Evolutionary conservation across 2,113 vertebrate genomes (phyloP).

Genomic region (Lates calcarifer): DNA sequence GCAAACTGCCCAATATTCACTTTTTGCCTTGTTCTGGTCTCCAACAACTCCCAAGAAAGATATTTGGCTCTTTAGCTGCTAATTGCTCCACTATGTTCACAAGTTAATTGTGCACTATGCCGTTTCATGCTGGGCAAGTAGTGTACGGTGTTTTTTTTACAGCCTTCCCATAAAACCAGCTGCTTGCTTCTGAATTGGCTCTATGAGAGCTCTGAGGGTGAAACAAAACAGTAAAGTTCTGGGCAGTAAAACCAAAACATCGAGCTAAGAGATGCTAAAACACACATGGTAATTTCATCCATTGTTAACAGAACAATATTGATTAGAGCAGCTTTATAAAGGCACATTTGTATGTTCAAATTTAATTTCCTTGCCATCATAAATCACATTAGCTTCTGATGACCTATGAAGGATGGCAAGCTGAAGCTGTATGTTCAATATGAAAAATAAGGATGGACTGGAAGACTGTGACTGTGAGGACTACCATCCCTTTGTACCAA

Average conservation of each 20-base stretch:
- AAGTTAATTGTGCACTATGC: neutral
- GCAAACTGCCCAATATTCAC: neutral
- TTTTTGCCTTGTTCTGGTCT: neutral
- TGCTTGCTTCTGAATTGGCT: neutral
- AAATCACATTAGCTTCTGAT: neutral
- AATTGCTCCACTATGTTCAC: neutral
- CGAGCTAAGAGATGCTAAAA: too few species aligned
- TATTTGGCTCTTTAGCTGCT: neutral
- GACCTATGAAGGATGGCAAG: neutral
- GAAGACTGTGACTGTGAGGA: constrained; percentile 19
- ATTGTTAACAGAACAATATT: neutral
- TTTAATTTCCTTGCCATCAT: neutral
- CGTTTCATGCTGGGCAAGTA: neutral
- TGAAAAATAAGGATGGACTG: neutral
- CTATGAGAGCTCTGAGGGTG: neutral
- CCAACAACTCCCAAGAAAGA: too few species aligned
- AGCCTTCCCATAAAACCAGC: neutral
- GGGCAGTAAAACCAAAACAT: neutral
- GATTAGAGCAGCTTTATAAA: neutral
- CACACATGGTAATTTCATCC: too few species aligned
- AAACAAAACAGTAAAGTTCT: neutral
- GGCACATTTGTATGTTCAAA: too few species aligned
- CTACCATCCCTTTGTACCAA: neutral
- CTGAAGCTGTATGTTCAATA: constrained; percentile 6
- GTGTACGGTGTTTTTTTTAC: too few species aligned